Evolutionary conservation across 2,888 invertebrate species (phyloP).

Genomic region (Piscicola geometra): DNA sequence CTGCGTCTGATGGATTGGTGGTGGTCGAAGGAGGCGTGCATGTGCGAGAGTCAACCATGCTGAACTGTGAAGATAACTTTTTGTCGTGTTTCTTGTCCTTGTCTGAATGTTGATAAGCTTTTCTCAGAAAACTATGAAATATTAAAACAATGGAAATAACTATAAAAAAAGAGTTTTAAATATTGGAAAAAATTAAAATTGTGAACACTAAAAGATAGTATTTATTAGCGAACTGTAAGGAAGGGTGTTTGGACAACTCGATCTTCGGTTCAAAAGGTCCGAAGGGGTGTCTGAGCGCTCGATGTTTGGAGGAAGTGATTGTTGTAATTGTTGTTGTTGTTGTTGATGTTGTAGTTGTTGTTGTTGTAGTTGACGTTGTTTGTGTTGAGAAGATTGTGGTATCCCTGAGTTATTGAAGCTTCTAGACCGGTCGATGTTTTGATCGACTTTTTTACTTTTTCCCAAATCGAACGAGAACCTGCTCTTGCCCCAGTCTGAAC

Average conservation of each 20-base stretch:
- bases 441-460: neutral
- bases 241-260: neutral
- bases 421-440: neutral
- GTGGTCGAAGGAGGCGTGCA: too few relatives aligned
- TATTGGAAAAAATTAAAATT: too few relatives aligned
- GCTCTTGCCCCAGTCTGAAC: neutral
- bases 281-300: neutral
- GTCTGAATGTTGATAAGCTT: neutral
- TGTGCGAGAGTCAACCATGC: neutral
- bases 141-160: too few relatives aligned
- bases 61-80: neutral
- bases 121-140: too few relatives aligned
- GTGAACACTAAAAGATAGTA: too few relatives aligned
- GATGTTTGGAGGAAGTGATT: neutral
- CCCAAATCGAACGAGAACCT: neutral
- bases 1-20: too few relatives aligned
- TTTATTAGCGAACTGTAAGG: neutral
- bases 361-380: too few relatives aligned
- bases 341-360: neutral
- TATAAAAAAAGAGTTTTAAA: too few relatives aligned
- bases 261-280: neutral
- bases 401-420: slow-evolving; percentile 5
- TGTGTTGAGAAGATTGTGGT: neutral
- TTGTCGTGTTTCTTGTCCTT: neutral
- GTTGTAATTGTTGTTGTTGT: neutral